Evolutionary conservation across 2,888 invertebrate genomes (phyloP).

Genomic region (Lampropteryx suffumata): DNA sequence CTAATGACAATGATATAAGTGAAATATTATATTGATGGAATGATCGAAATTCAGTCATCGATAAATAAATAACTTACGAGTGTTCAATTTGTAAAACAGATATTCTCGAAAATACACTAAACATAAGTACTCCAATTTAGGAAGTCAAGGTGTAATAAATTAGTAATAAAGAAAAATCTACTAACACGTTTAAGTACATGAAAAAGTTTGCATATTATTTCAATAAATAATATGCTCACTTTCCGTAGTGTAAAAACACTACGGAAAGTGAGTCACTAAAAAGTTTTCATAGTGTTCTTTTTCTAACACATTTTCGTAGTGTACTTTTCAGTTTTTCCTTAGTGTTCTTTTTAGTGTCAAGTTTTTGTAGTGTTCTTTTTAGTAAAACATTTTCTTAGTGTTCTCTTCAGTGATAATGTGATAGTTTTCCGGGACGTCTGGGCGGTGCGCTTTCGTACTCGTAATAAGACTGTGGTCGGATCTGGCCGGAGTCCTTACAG

Average conservation of each 20-base stretch:
- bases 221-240: too few relatives aligned
- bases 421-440: constrained; percentile 68
- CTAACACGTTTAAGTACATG: too few relatives aligned
- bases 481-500: constrained; percentile 76
- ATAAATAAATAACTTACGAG: neutral
- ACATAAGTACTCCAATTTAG: too few relatives aligned
- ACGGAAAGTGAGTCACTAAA: too few relatives aligned
- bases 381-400: neutral
- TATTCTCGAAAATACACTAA: too few relatives aligned
- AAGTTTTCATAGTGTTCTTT: too few relatives aligned
- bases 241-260: too few relatives aligned
- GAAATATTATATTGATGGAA: neutral
- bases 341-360: neutral
- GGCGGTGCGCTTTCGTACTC: constrained; percentile 91
- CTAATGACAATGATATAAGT: neutral
- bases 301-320: too few relatives aligned
- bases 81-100: neutral
- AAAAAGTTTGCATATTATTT: too few relatives aligned
- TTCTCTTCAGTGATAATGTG: constrained; percentile 76
- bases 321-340: too few relatives aligned
- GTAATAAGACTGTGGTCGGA: constrained; percentile 90
- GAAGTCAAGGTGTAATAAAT: too few relatives aligned
- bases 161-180: too few relatives aligned
- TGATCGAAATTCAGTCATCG: constrained; percentile 11
- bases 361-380: neutral